Conservation (phyloP, 2,113 vertebrate genomes). For the Erythrolamprus reginae region DNA sequence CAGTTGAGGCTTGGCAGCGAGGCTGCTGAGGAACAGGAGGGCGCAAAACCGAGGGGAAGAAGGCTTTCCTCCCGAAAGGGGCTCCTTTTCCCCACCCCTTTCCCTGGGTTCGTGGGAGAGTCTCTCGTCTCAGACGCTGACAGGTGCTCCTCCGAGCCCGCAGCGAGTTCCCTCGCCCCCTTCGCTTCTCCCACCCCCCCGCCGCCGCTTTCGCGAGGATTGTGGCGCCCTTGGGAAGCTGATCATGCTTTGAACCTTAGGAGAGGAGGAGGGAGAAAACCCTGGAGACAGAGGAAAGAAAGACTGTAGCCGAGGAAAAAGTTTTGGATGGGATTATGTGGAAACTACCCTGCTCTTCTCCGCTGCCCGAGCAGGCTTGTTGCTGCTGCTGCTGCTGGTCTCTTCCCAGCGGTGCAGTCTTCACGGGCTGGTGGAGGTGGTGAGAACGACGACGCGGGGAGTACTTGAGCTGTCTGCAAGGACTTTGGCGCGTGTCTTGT, state of each 20-base stretch:
- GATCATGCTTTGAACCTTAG: constrained; percentile 60
- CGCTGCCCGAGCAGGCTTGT: constrained; percentile 79
- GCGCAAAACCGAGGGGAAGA: not conserved
- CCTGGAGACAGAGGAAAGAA: constrained; percentile 60
- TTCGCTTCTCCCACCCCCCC: constrained; percentile 32
- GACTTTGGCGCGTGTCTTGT: constrained; percentile 40
- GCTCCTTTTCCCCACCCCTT: constrained; percentile 18
- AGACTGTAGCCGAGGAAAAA: constrained; percentile 50
- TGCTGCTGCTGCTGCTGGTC: constrained; percentile 61
- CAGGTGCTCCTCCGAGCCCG: constrained; percentile 74
- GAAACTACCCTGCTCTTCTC: constrained; percentile 79
- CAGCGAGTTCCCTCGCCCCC: constrained; percentile 1
- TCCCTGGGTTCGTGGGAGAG: not conserved
- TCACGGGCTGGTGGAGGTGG: constrained; percentile 79
- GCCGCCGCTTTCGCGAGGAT: constrained; percentile 38
- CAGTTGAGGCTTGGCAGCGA: constrained; percentile 38
- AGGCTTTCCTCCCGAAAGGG: constrained; percentile 2
- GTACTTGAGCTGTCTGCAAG: constrained; percentile 30
- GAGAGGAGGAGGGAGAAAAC: constrained; percentile 30
- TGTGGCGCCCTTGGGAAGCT: constrained; percentile 67
- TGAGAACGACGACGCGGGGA: constrained; percentile 77
- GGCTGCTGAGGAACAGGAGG: constrained; percentile 27
- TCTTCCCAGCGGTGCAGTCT: constrained; percentile 71
- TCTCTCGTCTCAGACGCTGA: constrained; percentile 55
- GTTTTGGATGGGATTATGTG: constrained; percentile 88